Conservation (phyloP, 2,888 invertebrate genomes). For the Odontocolon sp. region DNA sequence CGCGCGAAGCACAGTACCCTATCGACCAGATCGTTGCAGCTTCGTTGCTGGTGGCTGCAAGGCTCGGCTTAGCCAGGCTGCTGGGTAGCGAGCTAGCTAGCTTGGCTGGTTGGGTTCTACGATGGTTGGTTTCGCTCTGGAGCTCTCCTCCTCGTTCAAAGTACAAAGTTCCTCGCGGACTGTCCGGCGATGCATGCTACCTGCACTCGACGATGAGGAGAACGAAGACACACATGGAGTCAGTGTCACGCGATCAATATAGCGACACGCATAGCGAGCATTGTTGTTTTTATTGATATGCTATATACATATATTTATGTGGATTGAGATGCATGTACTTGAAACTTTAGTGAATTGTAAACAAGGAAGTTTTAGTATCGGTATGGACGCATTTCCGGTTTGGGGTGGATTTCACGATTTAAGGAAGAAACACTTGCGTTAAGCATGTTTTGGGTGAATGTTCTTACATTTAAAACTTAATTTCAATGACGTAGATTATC, state of each 20-base stretch:
- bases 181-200: constrained; percentile 42
- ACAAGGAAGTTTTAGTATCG: no score
- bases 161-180: constrained; percentile 52
- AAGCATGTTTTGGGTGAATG: no score
- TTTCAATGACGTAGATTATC: no score
- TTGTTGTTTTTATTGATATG: background rate
- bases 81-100: background rate
- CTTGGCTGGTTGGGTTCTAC: background rate
- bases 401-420: no score
- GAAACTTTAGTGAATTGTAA: no score
- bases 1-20: constrained; percentile 13
- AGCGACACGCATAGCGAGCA: constrained; percentile 47
- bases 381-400: no score
- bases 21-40: constrained; percentile 55
- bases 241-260: constrained; percentile 60
- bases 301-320: background rate
- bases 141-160: constrained; percentile 39
- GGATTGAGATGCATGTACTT: no score
- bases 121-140: background rate
- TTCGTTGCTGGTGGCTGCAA: constrained; percentile 24
- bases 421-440: no score
- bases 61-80: background rate
- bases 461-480: no score
- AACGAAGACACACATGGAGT: constrained; percentile 5
- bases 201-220: constrained; percentile 20